phyloP scores from a whole-genome alignment of 2,797 vertebrate species.

The Sciaenops ocellatus region DNA sequence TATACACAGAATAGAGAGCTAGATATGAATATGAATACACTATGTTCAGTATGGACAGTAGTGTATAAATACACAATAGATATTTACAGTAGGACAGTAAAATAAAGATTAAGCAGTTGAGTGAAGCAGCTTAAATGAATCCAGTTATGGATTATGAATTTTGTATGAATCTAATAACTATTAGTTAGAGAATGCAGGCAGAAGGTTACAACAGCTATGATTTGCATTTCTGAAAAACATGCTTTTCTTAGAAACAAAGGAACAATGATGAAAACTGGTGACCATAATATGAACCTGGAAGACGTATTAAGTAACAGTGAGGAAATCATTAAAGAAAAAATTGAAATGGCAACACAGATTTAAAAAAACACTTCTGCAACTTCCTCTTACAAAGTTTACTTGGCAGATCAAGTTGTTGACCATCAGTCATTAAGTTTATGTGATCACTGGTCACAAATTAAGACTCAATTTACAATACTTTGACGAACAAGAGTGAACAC shows the following conservation, averaged over 20 bases:
- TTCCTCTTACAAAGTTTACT: background rate
- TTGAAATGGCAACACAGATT: background rate
- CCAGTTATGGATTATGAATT: background rate
- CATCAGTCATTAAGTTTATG: background rate
- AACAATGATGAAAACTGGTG: background rate
- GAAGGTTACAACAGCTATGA: too few relatives aligned
- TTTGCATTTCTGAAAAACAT: too few relatives aligned
- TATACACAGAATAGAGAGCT: too few relatives aligned
- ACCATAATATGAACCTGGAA: too few relatives aligned
- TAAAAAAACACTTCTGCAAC: background rate
- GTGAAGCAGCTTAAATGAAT: background rate
- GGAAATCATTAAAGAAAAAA: background rate
- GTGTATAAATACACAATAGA: too few relatives aligned
- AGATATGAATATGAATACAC: too few relatives aligned
- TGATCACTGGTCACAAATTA: background rate
- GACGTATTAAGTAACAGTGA: background rate
- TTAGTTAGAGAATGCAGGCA: too few relatives aligned
- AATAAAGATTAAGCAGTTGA: background rate
- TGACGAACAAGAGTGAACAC: background rate
- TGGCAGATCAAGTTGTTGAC: constrained; percentile 4
- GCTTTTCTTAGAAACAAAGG: too few relatives aligned
- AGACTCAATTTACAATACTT: background rate
- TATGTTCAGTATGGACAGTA: too few relatives aligned
- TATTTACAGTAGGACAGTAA: too few relatives aligned
- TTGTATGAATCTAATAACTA: background rate